Evolutionary conservation across 1,140 invertebrate species (phyloP).

Genomic region (Drosophila kurseongensis): DNA sequence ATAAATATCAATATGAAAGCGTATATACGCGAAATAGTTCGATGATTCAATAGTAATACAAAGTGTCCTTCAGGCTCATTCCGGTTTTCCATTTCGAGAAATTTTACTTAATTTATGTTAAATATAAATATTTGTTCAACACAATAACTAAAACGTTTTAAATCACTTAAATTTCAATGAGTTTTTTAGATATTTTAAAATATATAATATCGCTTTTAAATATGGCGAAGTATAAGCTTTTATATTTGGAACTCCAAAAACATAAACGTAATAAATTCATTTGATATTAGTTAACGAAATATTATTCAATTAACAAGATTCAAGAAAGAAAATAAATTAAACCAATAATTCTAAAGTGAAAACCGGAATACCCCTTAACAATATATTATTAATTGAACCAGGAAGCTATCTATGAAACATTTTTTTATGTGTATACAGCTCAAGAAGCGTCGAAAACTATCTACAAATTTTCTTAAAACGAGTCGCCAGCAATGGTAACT

Average conservation of each 20-base stretch:
- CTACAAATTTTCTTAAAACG: not conserved
- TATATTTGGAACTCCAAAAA: too few relatives aligned
- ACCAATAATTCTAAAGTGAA: too few relatives aligned
- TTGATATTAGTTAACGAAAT: too few relatives aligned
- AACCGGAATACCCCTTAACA: too few relatives aligned
- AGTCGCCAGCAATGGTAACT: not conserved
- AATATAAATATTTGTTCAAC: not conserved
- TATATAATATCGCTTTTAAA: too few relatives aligned
- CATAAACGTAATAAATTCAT: too few relatives aligned
- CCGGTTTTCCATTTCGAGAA: not conserved
- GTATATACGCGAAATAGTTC: not conserved
- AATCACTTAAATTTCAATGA: too few relatives aligned
- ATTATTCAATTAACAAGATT: too few relatives aligned
- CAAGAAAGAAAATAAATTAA: too few relatives aligned
- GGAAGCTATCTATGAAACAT: not conserved
- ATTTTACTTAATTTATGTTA: not conserved
- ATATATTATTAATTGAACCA: not conserved
- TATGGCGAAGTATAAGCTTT: too few relatives aligned
- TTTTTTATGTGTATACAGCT: not conserved
- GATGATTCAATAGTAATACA: not conserved
- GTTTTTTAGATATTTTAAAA: too few relatives aligned
- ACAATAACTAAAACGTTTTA: too few relatives aligned
- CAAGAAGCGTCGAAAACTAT: not conserved
- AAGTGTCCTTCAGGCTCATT: not conserved
- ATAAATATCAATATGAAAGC: slow-evolving; percentile 14